phyloP scores from a whole-genome alignment of 2,888 invertebrate species.

The Cosmia pyralina region DNA sequence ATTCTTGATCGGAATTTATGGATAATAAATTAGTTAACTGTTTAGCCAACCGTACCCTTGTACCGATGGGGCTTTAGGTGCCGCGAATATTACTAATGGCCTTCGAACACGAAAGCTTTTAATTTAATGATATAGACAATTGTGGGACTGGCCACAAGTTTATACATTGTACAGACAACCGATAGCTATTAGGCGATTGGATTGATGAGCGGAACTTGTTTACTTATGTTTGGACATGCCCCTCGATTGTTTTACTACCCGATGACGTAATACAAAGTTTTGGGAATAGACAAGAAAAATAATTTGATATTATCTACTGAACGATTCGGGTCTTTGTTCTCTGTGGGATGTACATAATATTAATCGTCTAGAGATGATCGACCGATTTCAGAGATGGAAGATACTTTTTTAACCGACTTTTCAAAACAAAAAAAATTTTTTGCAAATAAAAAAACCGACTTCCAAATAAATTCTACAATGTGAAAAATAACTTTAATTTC shows the following conservation, averaged over 20 bases:
- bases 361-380: not conserved
- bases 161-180: conserved; percentile 61
- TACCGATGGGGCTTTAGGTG: conserved; percentile 74
- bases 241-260: conserved; percentile 45
- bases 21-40: conserved; percentile 82
- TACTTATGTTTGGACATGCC: conserved; percentile 50
- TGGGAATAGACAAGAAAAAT: not conserved
- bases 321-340: not conserved
- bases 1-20: conserved; percentile 81
- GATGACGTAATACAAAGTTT: conserved; percentile 13
- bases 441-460: too few relatives aligned
- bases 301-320: not conserved
- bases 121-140: conserved; percentile 81
- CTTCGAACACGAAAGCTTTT: conserved; percentile 84
- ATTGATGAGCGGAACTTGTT: conserved; percentile 66
- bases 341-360: too few relatives aligned
- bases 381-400: not conserved
- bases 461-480: too few relatives aligned
- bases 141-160: conserved; percentile 63
- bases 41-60: conserved; percentile 77
- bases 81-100: conserved; percentile 82
- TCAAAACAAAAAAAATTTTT: too few relatives aligned
- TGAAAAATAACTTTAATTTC: too few relatives aligned
- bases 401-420: not conserved
- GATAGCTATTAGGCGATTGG: conserved; percentile 73